Evolutionary conservation across 2,113 vertebrate genomes (phyloP).

Genomic region (Myocastor coypus): DNA sequence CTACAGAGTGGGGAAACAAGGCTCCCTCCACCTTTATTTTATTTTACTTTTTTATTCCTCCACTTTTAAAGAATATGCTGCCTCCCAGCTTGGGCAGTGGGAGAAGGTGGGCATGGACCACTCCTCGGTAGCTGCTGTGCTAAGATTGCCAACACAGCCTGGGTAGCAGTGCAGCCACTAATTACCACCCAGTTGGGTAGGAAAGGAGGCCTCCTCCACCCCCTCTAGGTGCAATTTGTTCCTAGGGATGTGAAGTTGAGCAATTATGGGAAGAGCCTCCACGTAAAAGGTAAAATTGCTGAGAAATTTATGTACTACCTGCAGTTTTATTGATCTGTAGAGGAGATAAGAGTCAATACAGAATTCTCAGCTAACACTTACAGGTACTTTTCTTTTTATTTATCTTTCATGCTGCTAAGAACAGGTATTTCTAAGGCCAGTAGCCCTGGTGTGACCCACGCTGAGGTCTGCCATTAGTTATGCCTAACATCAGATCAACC

Average conservation of each 20-base stretch:
- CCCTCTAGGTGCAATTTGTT: slow-evolving; percentile 72
- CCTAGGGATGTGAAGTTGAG: slow-evolving; percentile 72
- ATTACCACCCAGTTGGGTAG: slow-evolving; percentile 63
- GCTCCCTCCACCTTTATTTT: neutral
- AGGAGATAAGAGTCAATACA: slow-evolving; percentile 81
- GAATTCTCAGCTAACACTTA: slow-evolving; percentile 75
- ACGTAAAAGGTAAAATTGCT: slow-evolving; percentile 81
- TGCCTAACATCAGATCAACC: slow-evolving; percentile 12
- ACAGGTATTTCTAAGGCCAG: slow-evolving; percentile 69
- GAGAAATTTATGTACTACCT: slow-evolving; percentile 81
- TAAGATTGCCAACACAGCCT: slow-evolving; percentile 8
- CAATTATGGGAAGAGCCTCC: slow-evolving; percentile 73
- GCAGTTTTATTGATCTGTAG: slow-evolving; percentile 81
- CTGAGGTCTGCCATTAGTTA: slow-evolving; percentile 45
- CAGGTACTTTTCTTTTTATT: slow-evolving; percentile 75
- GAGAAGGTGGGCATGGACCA: neutral
- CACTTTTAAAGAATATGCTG: neutral
- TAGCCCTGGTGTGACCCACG: slow-evolving; percentile 30
- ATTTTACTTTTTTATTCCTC: neutral
- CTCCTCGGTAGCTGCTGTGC: neutral
- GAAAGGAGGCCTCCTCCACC: neutral
- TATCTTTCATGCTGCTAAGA: slow-evolving; percentile 72
- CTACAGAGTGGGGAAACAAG: neutral
- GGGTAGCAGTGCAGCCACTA: neutral
- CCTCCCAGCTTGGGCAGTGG: neutral